Base-by-base conservation (phyloP, 2,888 invertebrate species). In the Agonopterix heracliana region DNA sequence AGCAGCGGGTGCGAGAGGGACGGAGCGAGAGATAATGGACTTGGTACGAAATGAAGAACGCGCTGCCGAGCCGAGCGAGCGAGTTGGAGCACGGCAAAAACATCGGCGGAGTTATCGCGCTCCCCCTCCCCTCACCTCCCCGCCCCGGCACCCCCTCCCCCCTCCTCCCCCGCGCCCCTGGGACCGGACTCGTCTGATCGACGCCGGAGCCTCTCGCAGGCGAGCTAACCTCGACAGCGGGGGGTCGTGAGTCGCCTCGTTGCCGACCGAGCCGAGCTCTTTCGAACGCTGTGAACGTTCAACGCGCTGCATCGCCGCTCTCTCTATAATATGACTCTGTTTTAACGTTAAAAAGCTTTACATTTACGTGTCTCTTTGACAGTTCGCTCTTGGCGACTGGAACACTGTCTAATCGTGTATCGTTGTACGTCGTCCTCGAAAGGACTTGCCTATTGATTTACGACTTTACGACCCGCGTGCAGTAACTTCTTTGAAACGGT, bases 31-130 rank as follows among this genome's bases (percentile, higher is more conserved):
- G 86, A 86, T 87, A 87, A 86, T 87, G 86, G 87, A 85, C 86
- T 83, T 74, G 67, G 75, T 79, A 78, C 81, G 81, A 81, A 87
- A 83, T 84, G 86, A 85, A 79, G 86, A 85, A 85, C 85, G 84
- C 85, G 79, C 74, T 74, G 80, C 75, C 78, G 80, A 71, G 80
- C 81, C 77, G 81, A 81, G 81, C 79, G 80, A 79, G 81, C 78
- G 81, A 77, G 80, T 73, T 72, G 78, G 83, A 81, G 84, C 82
- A 76, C 80, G 72, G 85, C 86, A 88, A 88, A 88, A 86, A 88
- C 86, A 81, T 78, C 77, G 75, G 72, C 81, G 83, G 79, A 82
- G 87, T 85, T 86, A 86, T 86, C 86, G 81, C 74, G 72, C 61
- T 66, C 67, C 69, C 68, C 57, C 61, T 51, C 55, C 61, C 58